phyloP scores from a whole-genome alignment of 1,140 invertebrate genomes.

The Holotrichia oblita region DNA sequence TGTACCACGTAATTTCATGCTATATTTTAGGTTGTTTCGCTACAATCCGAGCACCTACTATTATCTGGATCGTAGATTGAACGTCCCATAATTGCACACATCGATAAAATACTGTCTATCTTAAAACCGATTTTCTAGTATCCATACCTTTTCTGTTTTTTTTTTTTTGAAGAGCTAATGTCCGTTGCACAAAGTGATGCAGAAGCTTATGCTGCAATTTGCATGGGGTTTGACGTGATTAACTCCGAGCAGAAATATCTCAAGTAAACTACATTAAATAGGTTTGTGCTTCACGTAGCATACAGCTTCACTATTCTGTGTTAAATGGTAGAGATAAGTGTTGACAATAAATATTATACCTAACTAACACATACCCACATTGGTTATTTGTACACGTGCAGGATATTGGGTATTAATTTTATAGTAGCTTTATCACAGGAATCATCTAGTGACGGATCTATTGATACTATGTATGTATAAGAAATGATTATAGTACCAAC shows the following conservation, averaged over 20 bases:
- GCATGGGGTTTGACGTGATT: no score
- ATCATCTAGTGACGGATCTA: not conserved
- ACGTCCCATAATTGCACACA: not conserved
- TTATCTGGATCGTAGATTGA: conserved; percentile 1
- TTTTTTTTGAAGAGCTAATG: not conserved
- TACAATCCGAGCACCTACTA: not conserved
- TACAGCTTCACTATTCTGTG: not conserved
- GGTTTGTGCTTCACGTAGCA: not conserved
- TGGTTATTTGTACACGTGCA: conserved; percentile 16
- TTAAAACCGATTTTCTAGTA: no score
- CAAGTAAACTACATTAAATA: not conserved
- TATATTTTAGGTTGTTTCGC: conserved; percentile 6
- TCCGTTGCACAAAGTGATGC: not conserved
- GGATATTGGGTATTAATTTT: conserved; percentile 17
- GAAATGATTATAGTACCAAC: not conserved
- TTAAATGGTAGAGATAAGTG: not conserved
- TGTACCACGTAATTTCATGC: conserved; percentile 12
- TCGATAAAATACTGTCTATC: not conserved
- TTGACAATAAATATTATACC: conserved; percentile 8
- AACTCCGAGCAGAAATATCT: no score
- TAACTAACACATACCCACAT: conserved; percentile 1
- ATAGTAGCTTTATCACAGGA: conserved; percentile 12
- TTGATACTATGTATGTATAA: not conserved
- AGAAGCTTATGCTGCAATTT: no score
- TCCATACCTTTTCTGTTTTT: not conserved